A percentile compares a stretch with the other conserved stretches of the same genome.
Conservation (phyloP, 1,140 invertebrate genomes). For the Microvelia longipes region DNA sequence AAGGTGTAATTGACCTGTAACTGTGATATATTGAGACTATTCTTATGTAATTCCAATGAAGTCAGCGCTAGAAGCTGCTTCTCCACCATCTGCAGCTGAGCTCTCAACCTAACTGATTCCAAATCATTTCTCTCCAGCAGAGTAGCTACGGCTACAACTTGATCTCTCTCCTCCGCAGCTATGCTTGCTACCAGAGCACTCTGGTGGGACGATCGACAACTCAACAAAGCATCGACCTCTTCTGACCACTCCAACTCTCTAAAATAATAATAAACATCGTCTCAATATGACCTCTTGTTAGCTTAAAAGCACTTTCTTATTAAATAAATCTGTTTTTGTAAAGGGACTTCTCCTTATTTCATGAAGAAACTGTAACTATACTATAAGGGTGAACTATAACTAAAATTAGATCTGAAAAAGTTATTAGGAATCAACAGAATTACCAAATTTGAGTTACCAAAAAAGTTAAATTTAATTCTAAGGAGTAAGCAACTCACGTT, state of each 20-base stretch:
- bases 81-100: slow-evolving; percentile 62
- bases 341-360: no score
- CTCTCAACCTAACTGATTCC: slow-evolving; percentile 52
- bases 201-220: slow-evolving; percentile 41
- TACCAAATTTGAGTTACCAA: no score
- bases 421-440: no score
- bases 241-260: slow-evolving; percentile 39
- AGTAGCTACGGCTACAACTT: slow-evolving; percentile 54
- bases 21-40: slow-evolving; percentile 46
- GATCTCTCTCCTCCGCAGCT: slow-evolving; percentile 48
- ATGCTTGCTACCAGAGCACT: slow-evolving; percentile 40
- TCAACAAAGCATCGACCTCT: slow-evolving; percentile 39
- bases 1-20: slow-evolving; percentile 52
- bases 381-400: no score
- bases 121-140: slow-evolving; percentile 57
- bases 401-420: no score
- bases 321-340: no score
- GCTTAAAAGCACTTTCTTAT: neutral
- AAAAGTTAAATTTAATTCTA: no score
- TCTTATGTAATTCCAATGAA: slow-evolving; percentile 54
- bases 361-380: no score
- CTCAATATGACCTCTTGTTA: neutral
- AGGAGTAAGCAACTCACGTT: no score
- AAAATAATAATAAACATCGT: slow-evolving; percentile 19
- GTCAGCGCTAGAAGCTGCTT: slow-evolving; percentile 57